Evolutionary conservation across 2,113 vertebrate species (phyloP).

Genomic region (Brevimyrus niger): DNA sequence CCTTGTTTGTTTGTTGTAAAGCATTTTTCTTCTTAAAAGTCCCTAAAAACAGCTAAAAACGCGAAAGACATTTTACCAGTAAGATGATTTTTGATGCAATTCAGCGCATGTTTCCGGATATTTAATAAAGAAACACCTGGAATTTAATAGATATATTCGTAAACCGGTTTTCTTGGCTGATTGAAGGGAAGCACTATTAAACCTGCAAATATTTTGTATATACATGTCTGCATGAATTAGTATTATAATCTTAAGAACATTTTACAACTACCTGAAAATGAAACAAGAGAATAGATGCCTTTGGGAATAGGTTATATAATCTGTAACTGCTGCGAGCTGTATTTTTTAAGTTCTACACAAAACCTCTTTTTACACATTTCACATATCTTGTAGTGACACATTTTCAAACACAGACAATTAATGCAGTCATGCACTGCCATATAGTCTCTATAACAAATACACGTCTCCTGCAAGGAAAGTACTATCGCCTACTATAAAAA

Average conservation of each 20-base stretch:
- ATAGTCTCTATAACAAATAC: not conserved
- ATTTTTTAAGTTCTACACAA: not conserved
- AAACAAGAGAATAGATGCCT: conserved; percentile 5
- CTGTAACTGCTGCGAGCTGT: conserved; percentile 5
- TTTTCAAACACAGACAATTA: not conserved
- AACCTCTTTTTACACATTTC: not conserved
- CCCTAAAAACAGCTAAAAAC: not conserved
- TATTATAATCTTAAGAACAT: not conserved
- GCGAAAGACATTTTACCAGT: not conserved
- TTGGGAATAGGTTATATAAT: conserved; percentile 10
- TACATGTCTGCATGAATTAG: not conserved
- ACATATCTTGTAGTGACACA: not conserved
- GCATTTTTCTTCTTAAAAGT: not conserved
- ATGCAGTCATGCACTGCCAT: not conserved
- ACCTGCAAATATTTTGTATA: not conserved
- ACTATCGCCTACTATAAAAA: not conserved
- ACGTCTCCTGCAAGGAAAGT: not conserved
- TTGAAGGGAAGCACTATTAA: not conserved
- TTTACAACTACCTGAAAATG: conserved; percentile 4
- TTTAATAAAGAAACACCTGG: conserved; percentile 13
- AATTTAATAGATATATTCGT: not conserved
- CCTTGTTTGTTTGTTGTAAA: conserved; percentile 10
- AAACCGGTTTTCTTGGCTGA: not conserved
- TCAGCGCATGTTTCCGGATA: not conserved
- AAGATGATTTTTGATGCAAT: not conserved